Base-by-base conservation (phyloP, 2,888 invertebrate species). In the Hartigia nigra region DNA sequence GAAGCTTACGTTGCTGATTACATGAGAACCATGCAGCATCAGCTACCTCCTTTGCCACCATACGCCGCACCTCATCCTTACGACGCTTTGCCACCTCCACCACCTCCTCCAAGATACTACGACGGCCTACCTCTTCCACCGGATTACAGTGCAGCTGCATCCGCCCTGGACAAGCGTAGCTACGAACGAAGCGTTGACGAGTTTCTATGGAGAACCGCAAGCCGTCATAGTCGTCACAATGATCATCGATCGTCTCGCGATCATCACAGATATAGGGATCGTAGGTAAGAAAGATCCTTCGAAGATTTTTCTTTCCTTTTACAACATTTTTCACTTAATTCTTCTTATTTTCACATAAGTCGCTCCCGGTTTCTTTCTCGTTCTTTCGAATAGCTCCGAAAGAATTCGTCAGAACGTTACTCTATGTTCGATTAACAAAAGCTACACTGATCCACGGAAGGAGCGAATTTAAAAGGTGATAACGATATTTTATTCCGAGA, bases 121-220 rank as follows among this genome's bases (percentile, higher is more conserved):
- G 96, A 96, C 84, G 95, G 95, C 39, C 93, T 96, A 77, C 95
- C 96, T 70, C 90, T 96, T 81, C 94, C 92, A 69, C 95, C 95
- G 12, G 97, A 97, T 85, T 97, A 96, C 92, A 94, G 95, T 74
- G 92, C 92, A 79, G 90, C 93, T 77, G 92, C 93, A 77, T 92
- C 92, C 1, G 93, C 95, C 88, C 94, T 95, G 87, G 96, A 96
- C 84, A 96, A 96, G 88, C 94, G 96, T 76, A 96, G 96, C 69
- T 98, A 98, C 92, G 98, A 98, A 91, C 95, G 97, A 76, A 96
- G 97, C 79, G 97, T 97, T 35, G 95, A 97, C 91, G 97, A 97
- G 90, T 97, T 97, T 92, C 92, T 97, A 80, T 96, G 97, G 94
- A 94, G 97, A 89, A 97, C 97, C 14, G 93, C 95, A 78, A 95